Evolutionary conservation across 2,797 vertebrate species (phyloP).

Genomic region (Brotula barbata): DNA sequence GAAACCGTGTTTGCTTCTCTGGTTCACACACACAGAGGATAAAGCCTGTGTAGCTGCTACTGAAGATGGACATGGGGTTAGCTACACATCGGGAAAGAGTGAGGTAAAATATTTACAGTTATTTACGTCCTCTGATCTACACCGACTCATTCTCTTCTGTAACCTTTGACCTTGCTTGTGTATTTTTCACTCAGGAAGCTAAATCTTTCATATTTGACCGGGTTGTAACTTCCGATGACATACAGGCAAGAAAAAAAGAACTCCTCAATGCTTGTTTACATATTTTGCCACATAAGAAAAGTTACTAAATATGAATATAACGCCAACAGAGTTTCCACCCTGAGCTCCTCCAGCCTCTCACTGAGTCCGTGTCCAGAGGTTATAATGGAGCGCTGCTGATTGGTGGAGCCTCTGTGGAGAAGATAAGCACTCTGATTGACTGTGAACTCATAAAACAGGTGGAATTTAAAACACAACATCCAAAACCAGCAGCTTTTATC

Average conservation of each 20-base stretch:
- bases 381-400: slow-evolving; percentile 80
- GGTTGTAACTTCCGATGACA: slow-evolving; percentile 69
- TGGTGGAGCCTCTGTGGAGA: slow-evolving; percentile 64
- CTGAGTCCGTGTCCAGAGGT: slow-evolving; percentile 71
- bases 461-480: neutral
- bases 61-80: slow-evolving; percentile 64
- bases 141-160: neutral
- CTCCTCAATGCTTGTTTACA: neutral
- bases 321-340: slow-evolving; percentile 72
- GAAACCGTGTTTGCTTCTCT: neutral
- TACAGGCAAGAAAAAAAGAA: slow-evolving; percentile 74
- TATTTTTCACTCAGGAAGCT: slow-evolving; percentile 53
- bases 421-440: slow-evolving; percentile 56
- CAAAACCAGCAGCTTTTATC: neutral
- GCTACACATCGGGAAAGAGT: slow-evolving; percentile 59
- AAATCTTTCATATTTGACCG: slow-evolving; percentile 76
- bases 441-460: slow-evolving; percentile 79
- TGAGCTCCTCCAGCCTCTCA: slow-evolving; percentile 72
- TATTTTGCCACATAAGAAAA: neutral
- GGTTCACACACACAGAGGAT: slow-evolving; percentile 31
- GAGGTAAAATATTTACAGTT: slow-evolving; percentile 53
- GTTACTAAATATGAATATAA: slow-evolving; percentile 21
- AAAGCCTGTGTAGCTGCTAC: slow-evolving; percentile 37
- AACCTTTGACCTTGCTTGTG: neutral
- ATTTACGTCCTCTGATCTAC: neutral